Percentiles rank a stretch among this genome's conserved stretches.
phyloP scores from a whole-genome alignment of 2,888 invertebrate species.

The Xestia ashworthii region DNA sequence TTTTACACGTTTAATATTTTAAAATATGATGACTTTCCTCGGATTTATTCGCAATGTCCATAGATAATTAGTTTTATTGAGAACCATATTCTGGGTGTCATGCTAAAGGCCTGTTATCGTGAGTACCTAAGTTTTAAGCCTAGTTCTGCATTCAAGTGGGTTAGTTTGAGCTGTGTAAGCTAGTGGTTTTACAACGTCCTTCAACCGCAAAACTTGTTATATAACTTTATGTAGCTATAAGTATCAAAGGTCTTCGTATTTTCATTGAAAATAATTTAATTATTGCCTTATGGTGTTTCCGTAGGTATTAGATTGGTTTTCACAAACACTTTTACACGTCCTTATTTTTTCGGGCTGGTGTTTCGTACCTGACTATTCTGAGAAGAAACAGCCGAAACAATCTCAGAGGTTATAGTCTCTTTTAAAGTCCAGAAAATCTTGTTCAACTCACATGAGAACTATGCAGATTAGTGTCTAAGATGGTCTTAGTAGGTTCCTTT shows the following conservation, averaged over 20 bases:
- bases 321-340: too few relatives aligned
- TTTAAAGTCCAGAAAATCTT: too few relatives aligned
- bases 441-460: too few relatives aligned
- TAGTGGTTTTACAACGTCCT: neutral
- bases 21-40: neutral
- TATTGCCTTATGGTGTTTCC: neutral
- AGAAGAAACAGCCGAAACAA: too few relatives aligned
- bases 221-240: neutral
- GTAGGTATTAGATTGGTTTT: too few relatives aligned
- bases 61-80: neutral
- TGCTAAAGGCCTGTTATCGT: neutral
- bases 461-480: too few relatives aligned
- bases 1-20: neutral
- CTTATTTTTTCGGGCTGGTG: too few relatives aligned
- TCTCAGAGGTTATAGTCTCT: too few relatives aligned
- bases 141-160: conserved; percentile 12
- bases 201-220: neutral
- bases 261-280: neutral
- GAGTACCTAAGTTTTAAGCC: conserved; percentile 12
- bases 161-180: conserved; percentile 19
- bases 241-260: neutral
- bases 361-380: too few relatives aligned
- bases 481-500: too few relatives aligned
- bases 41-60: neutral
- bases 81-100: neutral